Conservation (phyloP, 1,140 invertebrate species). For the Eriosoma lanigerum region DNA sequence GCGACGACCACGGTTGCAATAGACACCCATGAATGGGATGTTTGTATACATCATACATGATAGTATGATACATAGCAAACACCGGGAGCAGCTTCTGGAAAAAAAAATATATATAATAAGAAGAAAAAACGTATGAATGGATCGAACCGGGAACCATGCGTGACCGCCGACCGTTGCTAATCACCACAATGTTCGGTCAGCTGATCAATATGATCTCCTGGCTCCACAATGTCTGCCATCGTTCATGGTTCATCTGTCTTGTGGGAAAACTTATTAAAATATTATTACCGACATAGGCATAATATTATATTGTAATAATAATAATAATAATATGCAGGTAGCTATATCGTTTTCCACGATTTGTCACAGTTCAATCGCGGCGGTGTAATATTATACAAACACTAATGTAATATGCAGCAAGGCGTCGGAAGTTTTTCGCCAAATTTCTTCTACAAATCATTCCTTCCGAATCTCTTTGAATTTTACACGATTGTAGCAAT, state of each 20-base stretch:
- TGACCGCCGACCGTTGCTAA: conserved; percentile 49
- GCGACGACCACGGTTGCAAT: conserved; percentile 12
- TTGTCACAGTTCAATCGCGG: conserved; percentile 13
- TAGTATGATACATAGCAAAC: neutral
- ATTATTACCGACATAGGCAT: neutral
- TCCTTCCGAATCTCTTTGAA: too few relatives aligned
- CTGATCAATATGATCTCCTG: conserved; percentile 40
- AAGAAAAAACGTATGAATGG: conserved; percentile 40
- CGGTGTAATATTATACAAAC: neutral
- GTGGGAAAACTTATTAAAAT: conserved; percentile 46
- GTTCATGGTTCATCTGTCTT: conserved; percentile 39
- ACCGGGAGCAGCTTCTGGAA: conserved; percentile 29
- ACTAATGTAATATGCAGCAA: too few relatives aligned
- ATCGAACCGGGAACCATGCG: conserved; percentile 45
- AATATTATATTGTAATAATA: neutral
- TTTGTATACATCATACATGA: conserved; percentile 4
- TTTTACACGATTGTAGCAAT: too few relatives aligned
- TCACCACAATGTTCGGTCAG: conserved; percentile 46
- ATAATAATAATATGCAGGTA: too few relatives aligned
- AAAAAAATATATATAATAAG: neutral
- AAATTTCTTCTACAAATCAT: too few relatives aligned
- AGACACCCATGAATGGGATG: conserved; percentile 47
- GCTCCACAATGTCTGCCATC: conserved; percentile 36
- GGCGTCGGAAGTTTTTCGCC: too few relatives aligned
- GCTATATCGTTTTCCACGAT: neutral